A percentile compares a stretch with the other conserved stretches of the same genome.
Evolutionary conservation across 2,797 vertebrate genomes (phyloP).

Genomic region (Acropternis orthonyx): DNA sequence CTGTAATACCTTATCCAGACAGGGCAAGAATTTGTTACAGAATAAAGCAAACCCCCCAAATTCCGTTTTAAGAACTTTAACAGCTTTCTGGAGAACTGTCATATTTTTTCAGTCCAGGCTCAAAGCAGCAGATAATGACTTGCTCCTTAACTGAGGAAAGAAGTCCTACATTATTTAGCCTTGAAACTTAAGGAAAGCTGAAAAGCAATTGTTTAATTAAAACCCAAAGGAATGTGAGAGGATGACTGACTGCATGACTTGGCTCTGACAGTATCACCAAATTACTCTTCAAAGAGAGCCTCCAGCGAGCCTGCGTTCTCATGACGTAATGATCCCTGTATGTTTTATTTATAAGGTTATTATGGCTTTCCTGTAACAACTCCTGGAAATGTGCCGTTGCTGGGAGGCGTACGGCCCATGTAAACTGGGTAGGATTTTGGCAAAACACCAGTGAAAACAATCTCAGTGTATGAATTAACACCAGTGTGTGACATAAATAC

Average conservation of each 20-base stretch:
- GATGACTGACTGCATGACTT: conserved; percentile 8
- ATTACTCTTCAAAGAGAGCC: background rate
- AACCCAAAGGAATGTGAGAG: background rate
- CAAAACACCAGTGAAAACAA: background rate
- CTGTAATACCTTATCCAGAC: background rate
- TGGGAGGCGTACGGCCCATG: fast-evolving
- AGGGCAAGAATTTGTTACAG: background rate
- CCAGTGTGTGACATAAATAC: background rate
- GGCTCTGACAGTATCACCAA: background rate
- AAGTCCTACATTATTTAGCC: background rate
- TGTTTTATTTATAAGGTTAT: conserved; percentile 36
- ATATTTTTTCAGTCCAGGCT: background rate
- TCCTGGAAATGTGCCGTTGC: background rate
- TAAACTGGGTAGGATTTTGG: background rate
- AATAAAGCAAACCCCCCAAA: background rate
- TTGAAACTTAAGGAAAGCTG: conserved; percentile 20
- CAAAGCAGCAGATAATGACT: background rate
- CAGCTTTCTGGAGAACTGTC: background rate
- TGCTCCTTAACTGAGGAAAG: background rate
- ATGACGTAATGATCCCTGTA: fast-evolving
- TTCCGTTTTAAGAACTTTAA: background rate
- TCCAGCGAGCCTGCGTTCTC: background rate
- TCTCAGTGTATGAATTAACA: background rate
- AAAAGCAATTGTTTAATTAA: conserved; percentile 36
- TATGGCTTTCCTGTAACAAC: background rate